Evolutionary conservation across 2,113 vertebrate species (phyloP).

Genomic region (Capricornis sumatraensis): DNA sequence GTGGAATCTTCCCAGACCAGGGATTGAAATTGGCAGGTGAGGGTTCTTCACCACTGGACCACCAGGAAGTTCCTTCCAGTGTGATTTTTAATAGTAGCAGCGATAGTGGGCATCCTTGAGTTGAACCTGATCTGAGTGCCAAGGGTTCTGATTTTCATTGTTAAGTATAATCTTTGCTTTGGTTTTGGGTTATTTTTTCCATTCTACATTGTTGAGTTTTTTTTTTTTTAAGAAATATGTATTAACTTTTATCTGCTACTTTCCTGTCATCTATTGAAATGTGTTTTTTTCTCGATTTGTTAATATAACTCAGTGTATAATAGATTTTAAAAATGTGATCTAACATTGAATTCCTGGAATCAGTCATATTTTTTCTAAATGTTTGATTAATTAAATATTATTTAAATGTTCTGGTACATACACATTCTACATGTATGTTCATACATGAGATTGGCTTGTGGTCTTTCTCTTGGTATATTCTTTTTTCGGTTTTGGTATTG

Average conservation of each 20-base stretch:
- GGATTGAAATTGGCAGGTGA: background rate
- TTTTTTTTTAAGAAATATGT: background rate
- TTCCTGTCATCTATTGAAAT: background rate
- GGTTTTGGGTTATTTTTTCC: background rate
- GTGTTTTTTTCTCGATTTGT: background rate
- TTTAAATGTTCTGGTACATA: background rate
- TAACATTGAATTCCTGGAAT: background rate
- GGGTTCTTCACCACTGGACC: background rate
- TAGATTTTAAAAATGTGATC: background rate
- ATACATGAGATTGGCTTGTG: background rate
- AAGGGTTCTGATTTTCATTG: background rate
- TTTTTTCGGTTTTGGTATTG: background rate
- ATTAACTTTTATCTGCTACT: background rate
- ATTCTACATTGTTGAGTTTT: background rate
- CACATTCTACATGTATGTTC: background rate
- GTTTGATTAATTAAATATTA: background rate
- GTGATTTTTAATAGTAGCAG: background rate
- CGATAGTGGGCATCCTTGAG: background rate
- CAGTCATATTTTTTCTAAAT: background rate
- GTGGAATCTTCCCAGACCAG: background rate
- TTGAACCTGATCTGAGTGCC: background rate
- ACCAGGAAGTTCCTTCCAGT: background rate
- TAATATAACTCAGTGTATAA: background rate
- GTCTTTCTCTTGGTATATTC: background rate
- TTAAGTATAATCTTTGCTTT: background rate